Evolutionary conservation across 2,888 invertebrate species (phyloP).

Genomic region (Eugnorisma glareosa): DNA sequence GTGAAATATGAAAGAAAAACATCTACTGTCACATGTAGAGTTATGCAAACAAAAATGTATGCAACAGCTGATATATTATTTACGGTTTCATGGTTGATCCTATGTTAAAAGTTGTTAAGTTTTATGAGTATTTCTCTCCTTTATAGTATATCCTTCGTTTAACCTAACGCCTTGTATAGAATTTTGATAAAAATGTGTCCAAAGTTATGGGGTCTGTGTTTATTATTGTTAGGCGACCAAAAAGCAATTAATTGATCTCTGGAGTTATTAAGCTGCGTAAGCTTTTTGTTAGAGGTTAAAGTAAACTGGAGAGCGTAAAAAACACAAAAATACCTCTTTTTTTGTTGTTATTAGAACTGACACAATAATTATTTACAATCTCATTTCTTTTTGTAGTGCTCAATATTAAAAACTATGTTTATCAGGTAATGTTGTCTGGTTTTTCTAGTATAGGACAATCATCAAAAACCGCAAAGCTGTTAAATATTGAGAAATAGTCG

Average conservation of each 20-base stretch:
- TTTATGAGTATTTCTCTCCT: background rate
- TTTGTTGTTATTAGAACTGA: background rate
- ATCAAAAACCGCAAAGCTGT: slow-evolving; percentile 30
- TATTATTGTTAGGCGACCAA: slow-evolving; percentile 16
- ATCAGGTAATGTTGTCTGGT: slow-evolving; percentile 1
- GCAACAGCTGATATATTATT: background rate
- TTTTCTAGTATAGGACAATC: slow-evolving; percentile 8
- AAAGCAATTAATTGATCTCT: slow-evolving; percentile 18
- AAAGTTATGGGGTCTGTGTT: slow-evolving; percentile 2
- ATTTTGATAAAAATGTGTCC: background rate
- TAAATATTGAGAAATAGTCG: slow-evolving; percentile 33
- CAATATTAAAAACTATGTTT: background rate
- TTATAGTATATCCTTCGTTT: background rate
- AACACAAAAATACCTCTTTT: background rate
- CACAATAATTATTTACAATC: background rate
- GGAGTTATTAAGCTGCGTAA: slow-evolving; percentile 33
- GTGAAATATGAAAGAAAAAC: background rate
- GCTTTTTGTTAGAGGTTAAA: slow-evolving; percentile 16
- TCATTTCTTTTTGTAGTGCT: background rate
- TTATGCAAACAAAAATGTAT: background rate
- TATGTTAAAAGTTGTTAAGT: background rate
- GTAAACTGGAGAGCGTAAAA: background rate
- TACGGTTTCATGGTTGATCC: background rate
- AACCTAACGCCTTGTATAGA: background rate
- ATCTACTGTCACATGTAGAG: background rate